Evolutionary conservation across 1,140 invertebrate genomes (phyloP), one percentile per base, ranked within the genome.

Genomic region (Oryzaephilus surinamensis): DNA sequence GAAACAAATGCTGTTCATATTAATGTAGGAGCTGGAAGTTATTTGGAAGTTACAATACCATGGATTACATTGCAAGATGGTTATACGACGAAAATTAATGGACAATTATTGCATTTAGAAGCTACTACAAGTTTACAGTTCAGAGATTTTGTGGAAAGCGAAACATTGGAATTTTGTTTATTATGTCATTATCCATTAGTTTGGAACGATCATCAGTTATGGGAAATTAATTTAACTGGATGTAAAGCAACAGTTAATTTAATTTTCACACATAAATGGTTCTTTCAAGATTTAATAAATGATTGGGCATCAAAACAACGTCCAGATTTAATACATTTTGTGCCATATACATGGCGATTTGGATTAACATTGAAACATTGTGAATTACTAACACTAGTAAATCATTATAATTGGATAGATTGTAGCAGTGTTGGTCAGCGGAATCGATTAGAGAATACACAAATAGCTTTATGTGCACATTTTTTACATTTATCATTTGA

Each of bases 331-430:
- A 69, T 94, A 29, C 79, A 86, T 56, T 99, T 98, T 71, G 83
- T 97, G 15, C 96, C 96, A 8, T 99, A 97, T 60, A 97, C 92
- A 0, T 97, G 91, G 80, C 85, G 89, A 58, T 84, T 98, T 48
- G 86, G 79, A 46, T 67, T 99, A 24, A 70, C 89, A 0, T 65
- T 97, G 4, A 93, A 97, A 63, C 89, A 96, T 59, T 97, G 98
- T 69, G 94, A 99, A 66, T 67, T 98, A 2, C 75, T 98, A 0
- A 91, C 91, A 27, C 62, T 95, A 6, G 82, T 89, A 42, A 99
- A 98, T 69, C 90, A 98, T 59, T 91, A 91, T 60, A 99, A 99
- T 64, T 99, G 94, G 96, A 87, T 99, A 48, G 95, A 99, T 63
- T 97, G 92, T 51, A 93, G 90, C 29, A 91, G 87, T 24, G 86